Base-by-base conservation (phyloP, 2,888 invertebrate genomes). In the Synergus gifuensis region DNA sequence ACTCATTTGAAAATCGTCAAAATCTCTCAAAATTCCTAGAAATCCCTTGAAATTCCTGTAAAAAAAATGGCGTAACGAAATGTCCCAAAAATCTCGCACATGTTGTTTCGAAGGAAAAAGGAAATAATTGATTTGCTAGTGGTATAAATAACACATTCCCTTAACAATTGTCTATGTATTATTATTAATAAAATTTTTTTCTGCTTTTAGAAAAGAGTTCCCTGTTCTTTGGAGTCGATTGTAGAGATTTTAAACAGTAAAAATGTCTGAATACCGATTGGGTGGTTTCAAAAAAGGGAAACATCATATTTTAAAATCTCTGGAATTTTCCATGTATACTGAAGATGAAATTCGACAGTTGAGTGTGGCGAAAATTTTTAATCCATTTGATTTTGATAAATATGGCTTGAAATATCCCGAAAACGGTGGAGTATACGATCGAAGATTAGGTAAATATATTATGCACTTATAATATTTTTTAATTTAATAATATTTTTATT, bases 381-480 rank as follows among this genome's bases (percentile, higher is more conserved):
- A 97, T 63, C 95, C 96, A 0, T 91, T 95, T 62, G 95, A 96
- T 16, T 97, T 98, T 89, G 98, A 98, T 93, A 76, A 36, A 63
- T 69, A 16, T 54, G 92, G 94, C 0, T 93, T 98, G 83, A 97
- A 97, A 0, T 96, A 98, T 92, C 95, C 98, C 2, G 93, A 95
- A 5, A 93, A 94, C 77, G 97, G 97, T 42, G 99, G 99, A n/a
- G 93, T 99, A 0, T 98, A 99, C 92, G 99, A 99, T 92, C 94
- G 95, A 76, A 93, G 94, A 3, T 93, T 99, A 91, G 99, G 98
- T 94, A 92, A 90, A 80, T 84, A 79, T 54, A 40, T 28, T 28
- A 3, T 28, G 28, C 28, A 28, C 28, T 28, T 28, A 28, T 28
- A 22, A 67, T 58, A 67, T 54, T 69, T 22, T 22, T 46, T 14